These are phyloP conservation scores for Gastrophysa polygoni DNA, from an alignment of 2,888 invertebrate genomes.

Conservation along the genomic window DNA sequence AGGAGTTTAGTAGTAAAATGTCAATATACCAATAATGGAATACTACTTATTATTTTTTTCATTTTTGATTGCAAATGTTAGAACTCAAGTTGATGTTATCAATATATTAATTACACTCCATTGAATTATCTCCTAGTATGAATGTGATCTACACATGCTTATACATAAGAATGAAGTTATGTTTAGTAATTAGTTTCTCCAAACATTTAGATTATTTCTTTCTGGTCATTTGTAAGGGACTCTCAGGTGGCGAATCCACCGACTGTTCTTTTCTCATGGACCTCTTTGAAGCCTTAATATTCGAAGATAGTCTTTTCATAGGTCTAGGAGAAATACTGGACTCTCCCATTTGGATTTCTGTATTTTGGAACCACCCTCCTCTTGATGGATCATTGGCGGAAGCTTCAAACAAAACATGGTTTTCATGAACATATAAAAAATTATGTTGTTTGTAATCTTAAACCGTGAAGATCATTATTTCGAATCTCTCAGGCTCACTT, in stretches of 20 bases:
- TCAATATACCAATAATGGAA: slow-evolving; percentile 13
- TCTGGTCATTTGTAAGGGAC: slow-evolving; percentile 53
- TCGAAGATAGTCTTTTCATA: slow-evolving; percentile 66
- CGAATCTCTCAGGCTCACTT: too few species aligned
- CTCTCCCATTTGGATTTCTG: slow-evolving; percentile 53
- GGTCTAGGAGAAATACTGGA: slow-evolving; percentile 70
- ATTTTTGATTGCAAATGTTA: too few species aligned
- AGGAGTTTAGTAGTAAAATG: slow-evolving; percentile 18
- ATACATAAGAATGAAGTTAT: background rate
- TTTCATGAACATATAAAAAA: background rate
- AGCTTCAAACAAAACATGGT: slow-evolving; percentile 38
- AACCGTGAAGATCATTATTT: too few species aligned
- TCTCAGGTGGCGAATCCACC: slow-evolving; percentile 56
- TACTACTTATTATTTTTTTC: background rate
- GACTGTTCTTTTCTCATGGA: slow-evolving; percentile 51
- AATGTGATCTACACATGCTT: background rate
- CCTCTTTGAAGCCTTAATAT: slow-evolving; percentile 54
- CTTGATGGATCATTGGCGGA: slow-evolving; percentile 49
- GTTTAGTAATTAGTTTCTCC: background rate
- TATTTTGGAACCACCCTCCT: slow-evolving; percentile 55
- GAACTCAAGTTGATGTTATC: background rate
- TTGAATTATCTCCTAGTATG: background rate
- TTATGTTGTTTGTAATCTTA: background rate
- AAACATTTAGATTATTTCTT: slow-evolving; percentile 44
- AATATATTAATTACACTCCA: background rate